Evolutionary conservation across 2,888 invertebrate species (phyloP).

Genomic region (Hydroisotoma schaefferi): DNA sequence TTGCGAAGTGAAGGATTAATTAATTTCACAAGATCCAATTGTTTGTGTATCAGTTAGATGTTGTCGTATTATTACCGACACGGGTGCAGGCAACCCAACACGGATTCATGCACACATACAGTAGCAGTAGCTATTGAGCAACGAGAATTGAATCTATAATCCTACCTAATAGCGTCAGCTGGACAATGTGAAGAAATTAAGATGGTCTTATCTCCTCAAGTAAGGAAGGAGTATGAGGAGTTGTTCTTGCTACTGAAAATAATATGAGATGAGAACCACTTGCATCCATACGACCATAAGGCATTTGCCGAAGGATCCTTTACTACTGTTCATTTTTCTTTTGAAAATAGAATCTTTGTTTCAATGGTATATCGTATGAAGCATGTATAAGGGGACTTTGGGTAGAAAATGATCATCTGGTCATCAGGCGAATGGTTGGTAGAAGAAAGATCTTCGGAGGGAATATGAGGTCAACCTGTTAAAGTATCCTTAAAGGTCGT

Average conservation of each 20-base stretch:
- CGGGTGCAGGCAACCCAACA: too few relatives aligned
- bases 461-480: constrained; percentile 32
- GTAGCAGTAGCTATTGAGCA: too few relatives aligned
- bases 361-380: not conserved
- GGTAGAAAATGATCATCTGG: constrained; percentile 30
- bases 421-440: constrained; percentile 25
- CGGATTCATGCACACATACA: too few relatives aligned
- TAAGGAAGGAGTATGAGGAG: not conserved
- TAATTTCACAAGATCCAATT: not conserved
- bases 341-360: not conserved
- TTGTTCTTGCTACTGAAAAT: too few relatives aligned
- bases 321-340: not conserved
- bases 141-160: too few relatives aligned
- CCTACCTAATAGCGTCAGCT: constrained; percentile 47
- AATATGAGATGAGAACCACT: too few relatives aligned
- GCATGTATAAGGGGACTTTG: not conserved
- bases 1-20: too few relatives aligned
- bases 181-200: constrained; percentile 33
- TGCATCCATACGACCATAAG: constrained; percentile 23
- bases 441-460: not conserved
- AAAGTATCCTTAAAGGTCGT: not conserved
- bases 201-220: constrained; percentile 14
- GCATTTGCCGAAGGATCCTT: constrained; percentile 16
- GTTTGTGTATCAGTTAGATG: not conserved
- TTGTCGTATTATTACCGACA: too few relatives aligned